A percentile compares a stretch with the other conserved stretches of the same genome.
These are phyloP conservation scores for Onychostoma macrolepis DNA, from an alignment of 2,113 vertebrate species.

Conservation along the genomic window DNA sequence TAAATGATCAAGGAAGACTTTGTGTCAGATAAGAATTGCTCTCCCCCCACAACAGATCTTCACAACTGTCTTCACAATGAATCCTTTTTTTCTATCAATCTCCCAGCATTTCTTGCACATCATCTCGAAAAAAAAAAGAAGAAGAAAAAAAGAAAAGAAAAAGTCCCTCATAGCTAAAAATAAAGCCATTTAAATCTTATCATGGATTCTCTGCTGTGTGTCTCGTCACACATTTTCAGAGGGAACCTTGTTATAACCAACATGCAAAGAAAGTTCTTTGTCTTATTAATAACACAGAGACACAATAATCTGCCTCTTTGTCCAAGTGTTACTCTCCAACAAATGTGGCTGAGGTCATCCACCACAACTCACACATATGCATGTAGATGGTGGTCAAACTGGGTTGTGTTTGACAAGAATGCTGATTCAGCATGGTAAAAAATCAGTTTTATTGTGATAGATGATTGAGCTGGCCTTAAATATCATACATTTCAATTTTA, in stretches of 20 bases:
- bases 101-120: conserved; percentile 16
- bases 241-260: conserved; percentile 26
- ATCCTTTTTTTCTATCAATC: not conserved
- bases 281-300: not conserved
- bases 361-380: not conserved
- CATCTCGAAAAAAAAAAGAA: not conserved
- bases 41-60: not conserved
- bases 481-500: not conserved
- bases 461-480: not conserved
- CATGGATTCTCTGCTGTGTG: not conserved
- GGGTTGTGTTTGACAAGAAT: conserved; percentile 1
- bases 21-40: not conserved
- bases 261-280: conserved; percentile 24
- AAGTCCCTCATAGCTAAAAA: conserved; percentile 2
- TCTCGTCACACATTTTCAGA: conserved; percentile 12
- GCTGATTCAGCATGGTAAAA: not conserved
- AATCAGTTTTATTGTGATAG: not conserved
- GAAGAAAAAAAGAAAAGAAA: not conserved
- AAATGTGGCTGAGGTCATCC: not conserved
- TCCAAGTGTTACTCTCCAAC: conserved; percentile 31
- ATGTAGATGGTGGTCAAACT: not conserved
- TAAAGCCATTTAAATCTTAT: not conserved
- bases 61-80: conserved; percentile 27
- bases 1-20: not conserved
- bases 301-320: conserved; percentile 31